A percentile compares a stretch with the other conserved stretches of the same genome.
Conservation (phyloP, 1,140 invertebrate species). For the Papilio dardanus region DNA sequence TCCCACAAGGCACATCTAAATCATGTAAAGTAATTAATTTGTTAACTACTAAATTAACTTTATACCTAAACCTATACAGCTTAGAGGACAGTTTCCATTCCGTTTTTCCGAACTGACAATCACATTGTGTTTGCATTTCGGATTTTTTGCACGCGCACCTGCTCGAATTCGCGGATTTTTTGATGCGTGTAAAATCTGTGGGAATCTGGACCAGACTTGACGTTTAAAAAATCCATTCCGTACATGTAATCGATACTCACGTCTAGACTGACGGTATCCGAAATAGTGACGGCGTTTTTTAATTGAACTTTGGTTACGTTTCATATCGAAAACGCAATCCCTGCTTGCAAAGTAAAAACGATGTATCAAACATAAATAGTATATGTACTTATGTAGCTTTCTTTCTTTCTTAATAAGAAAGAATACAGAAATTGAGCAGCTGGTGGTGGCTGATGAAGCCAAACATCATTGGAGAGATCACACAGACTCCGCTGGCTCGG, state of each 20-base stretch:
- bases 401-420: no score
- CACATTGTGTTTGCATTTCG: conserved; percentile 9
- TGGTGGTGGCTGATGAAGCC: no score
- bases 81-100: not conserved
- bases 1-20: no score
- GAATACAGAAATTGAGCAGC: no score
- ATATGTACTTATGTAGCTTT: no score
- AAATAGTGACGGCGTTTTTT: not conserved
- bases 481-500: no score
- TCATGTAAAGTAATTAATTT: no score
- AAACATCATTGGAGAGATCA: no score
- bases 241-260: conserved; percentile 18
- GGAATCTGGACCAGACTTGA: conserved; percentile 6
- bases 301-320: not conserved
- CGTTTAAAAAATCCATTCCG: conserved; percentile 24
- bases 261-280: conserved; percentile 9
- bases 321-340: not conserved
- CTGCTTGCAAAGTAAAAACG: not conserved
- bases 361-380: no score
- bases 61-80: not conserved
- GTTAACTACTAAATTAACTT: not conserved
- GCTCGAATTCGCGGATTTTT: not conserved
- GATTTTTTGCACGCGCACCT: conserved; percentile 5
- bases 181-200: conserved; percentile 24
- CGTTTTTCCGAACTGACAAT: conserved; percentile 11